phyloP scores from a whole-genome alignment of 2,888 invertebrate species.

The Agrochola macilenta region DNA sequence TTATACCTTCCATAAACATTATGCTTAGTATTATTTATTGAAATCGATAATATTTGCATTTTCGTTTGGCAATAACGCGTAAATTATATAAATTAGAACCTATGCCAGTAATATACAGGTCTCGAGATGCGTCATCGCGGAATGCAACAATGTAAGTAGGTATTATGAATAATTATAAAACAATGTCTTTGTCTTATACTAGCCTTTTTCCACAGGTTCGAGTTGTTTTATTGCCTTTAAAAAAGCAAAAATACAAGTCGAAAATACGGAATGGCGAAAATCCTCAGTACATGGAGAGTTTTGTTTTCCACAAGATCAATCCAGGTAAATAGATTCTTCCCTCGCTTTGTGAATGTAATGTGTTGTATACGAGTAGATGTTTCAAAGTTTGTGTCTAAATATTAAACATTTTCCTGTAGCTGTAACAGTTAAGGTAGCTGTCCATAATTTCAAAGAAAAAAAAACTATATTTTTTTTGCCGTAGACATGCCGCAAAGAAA shows the following conservation, averaged over 20 bases:
- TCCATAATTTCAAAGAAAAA: too few species aligned
- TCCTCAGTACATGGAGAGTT: conserved; percentile 98
- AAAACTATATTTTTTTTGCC: too few species aligned
- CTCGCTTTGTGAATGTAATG: too few species aligned
- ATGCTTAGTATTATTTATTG: conserved; percentile 32
- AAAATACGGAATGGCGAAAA: conserved; percentile 97
- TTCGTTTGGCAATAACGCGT: conserved; percentile 16
- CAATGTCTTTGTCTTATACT: conserved; percentile 4
- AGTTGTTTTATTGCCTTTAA: conserved; percentile 96
- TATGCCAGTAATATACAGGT: neutral
- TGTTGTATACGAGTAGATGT: too few species aligned
- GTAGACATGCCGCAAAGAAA: too few species aligned
- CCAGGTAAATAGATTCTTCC: conserved; percentile 90
- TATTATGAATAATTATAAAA: conserved; percentile 9
- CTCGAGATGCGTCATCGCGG: conserved; percentile 9
- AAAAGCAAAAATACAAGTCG: conserved; percentile 98
- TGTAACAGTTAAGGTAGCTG: too few species aligned
- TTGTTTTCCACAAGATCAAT: conserved; percentile 97
- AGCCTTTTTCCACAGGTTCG: conserved; percentile 92
- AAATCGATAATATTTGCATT: conserved; percentile 17
- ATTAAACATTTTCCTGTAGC: too few species aligned
- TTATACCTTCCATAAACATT: conserved; percentile 8
- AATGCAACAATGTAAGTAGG: conserved; percentile 9
- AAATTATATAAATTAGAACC: conserved; percentile 28
- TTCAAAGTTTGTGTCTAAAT: too few species aligned